Percentiles rank a stretch among this genome's conserved stretches.
Evolutionary conservation across 2,888 invertebrate genomes (phyloP).

Genomic region (Macaria liturata): DNA sequence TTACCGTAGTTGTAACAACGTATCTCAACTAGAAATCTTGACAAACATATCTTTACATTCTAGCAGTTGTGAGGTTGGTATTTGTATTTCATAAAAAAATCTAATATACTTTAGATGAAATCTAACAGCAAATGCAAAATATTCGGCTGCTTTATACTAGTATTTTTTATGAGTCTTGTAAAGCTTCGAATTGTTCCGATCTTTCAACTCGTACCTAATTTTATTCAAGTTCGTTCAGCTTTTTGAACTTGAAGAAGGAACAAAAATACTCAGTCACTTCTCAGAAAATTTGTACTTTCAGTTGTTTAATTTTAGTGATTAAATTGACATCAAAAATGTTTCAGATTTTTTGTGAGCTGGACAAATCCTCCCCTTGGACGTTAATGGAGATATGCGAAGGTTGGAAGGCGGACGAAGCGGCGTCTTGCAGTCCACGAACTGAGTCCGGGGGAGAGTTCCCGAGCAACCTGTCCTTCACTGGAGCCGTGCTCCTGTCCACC

Average conservation of each 20-base stretch:
- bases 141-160: too few relatives aligned
- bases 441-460: conserved; percentile 52
- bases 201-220: too few relatives aligned
- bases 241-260: too few relatives aligned
- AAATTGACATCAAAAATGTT: background rate
- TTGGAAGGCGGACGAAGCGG: conserved; percentile 65
- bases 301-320: too few relatives aligned
- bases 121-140: too few relatives aligned
- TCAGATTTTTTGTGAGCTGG: conserved; percentile 63
- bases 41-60: conserved; percentile 31
- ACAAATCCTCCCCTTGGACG: conserved; percentile 57
- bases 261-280: too few relatives aligned
- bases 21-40: conserved; percentile 33
- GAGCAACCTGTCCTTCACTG: conserved; percentile 60
- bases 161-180: too few relatives aligned
- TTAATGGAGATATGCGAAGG: conserved; percentile 74
- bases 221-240: too few relatives aligned
- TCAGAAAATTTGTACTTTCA: too few relatives aligned
- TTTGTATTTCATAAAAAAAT: too few relatives aligned
- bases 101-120: too few relatives aligned
- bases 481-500: conserved; percentile 49
- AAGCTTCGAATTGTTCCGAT: too few relatives aligned
- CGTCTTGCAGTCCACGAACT: conserved; percentile 59
- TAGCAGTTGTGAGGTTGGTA: conserved; percentile 48
- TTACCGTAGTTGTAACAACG: conserved; percentile 52